A percentile compares a stretch with the other conserved stretches of the same genome.
These are phyloP conservation scores for Cylindroiulus punctatus DNA, from an alignment of 2,888 invertebrate species.

Conservation along the genomic window DNA sequence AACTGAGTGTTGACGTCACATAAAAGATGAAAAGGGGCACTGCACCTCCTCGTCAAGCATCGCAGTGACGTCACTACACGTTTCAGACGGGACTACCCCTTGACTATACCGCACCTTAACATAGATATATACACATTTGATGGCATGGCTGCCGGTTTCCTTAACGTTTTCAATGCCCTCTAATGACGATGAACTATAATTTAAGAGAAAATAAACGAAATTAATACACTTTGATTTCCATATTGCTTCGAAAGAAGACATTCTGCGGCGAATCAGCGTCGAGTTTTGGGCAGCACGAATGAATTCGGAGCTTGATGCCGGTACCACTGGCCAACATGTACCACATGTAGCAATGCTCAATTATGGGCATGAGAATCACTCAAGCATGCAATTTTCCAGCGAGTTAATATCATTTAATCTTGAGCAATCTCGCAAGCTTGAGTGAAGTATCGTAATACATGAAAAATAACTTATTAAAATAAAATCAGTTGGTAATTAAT, in stretches of 20 bases:
- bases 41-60: too few relatives aligned
- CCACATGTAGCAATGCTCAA: too few relatives aligned
- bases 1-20: neutral
- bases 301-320: neutral
- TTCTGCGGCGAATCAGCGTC: neutral
- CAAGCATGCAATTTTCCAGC: too few relatives aligned
- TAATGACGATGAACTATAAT: conserved; percentile 43
- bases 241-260: conserved; percentile 34
- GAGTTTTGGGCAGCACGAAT: neutral
- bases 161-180: conserved; percentile 45
- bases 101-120: neutral
- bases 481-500: too few relatives aligned
- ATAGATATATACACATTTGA: conserved; percentile 18
- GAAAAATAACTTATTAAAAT: too few relatives aligned
- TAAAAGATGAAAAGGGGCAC: too few relatives aligned
- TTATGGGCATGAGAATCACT: too few relatives aligned
- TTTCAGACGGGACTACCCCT: neutral
- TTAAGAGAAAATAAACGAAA: conserved; percentile 39
- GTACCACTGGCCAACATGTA: too few relatives aligned
- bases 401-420: too few relatives aligned
- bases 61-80: neutral
- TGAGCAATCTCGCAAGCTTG: too few relatives aligned
- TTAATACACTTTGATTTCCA: conserved; percentile 40
- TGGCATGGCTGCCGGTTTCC: conserved; percentile 21
- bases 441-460: too few relatives aligned